Conservation (phyloP, 1,140 invertebrate species). For the Lepidurus apus region DNA sequence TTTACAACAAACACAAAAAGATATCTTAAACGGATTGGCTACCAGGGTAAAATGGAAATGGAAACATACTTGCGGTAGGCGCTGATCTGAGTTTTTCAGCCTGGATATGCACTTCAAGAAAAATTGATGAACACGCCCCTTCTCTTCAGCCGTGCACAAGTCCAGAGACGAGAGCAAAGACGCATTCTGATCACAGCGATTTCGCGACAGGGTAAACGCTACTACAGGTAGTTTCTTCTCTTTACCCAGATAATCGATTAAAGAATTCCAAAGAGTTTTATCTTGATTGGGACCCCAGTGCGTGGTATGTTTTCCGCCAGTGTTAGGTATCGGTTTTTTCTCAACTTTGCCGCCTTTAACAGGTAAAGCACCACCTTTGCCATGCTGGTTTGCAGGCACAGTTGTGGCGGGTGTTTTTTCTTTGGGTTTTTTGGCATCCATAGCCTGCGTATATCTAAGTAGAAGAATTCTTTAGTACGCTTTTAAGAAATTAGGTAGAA, state of each 20-base stretch:
- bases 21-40: conserved; percentile 26
- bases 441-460: conserved; percentile 52
- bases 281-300: conserved; percentile 54
- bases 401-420: conserved; percentile 36
- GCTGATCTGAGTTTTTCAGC: conserved; percentile 77
- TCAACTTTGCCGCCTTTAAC: conserved; percentile 37
- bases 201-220: conserved; percentile 88
- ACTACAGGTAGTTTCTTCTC: conserved; percentile 86
- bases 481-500: too few relatives aligned
- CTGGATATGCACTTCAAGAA: conserved; percentile 73
- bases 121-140: conserved; percentile 73
- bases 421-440: conserved; percentile 60
- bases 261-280: conserved; percentile 75
- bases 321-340: not conserved
- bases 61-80: conserved; percentile 73
- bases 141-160: conserved; percentile 76
- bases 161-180: conserved; percentile 61
- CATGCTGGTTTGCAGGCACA: not conserved
- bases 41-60: conserved; percentile 13
- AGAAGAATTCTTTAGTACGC: conserved; percentile 37
- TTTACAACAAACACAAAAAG: conserved; percentile 22
- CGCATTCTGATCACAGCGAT: conserved; percentile 77
- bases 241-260: conserved; percentile 70
- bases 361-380: conserved; percentile 38
- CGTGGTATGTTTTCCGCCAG: not conserved